Conservation (phyloP, 2,113 vertebrate genomes). For the Oreochromis aureus region DNA sequence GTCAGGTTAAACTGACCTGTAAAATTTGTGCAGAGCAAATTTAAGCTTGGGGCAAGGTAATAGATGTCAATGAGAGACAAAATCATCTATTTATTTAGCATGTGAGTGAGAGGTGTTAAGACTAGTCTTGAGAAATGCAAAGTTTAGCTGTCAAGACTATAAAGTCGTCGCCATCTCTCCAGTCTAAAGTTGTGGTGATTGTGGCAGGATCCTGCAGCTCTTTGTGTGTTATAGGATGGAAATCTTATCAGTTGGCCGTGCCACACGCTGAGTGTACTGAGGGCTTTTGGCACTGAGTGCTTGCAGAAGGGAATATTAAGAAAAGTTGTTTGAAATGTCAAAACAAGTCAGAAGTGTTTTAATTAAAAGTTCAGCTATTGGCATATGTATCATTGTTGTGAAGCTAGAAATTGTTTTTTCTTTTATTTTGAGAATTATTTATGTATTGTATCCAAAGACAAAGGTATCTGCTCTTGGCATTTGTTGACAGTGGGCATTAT, state of each 20-base stretch:
- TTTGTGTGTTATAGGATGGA: not conserved
- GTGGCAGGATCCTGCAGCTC: not conserved
- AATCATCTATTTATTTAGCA: not conserved
- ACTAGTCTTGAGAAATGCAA: not conserved
- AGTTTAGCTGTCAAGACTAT: not conserved
- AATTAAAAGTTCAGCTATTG: not conserved
- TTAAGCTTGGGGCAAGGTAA: not conserved
- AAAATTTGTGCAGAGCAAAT: not conserved
- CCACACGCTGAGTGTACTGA: not conserved
- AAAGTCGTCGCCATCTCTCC: not conserved
- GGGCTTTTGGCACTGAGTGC: not conserved
- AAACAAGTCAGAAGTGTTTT: not conserved
- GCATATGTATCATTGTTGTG: not conserved
- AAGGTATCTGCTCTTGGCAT: not conserved
- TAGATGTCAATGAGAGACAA: not conserved
- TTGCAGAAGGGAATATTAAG: not conserved
- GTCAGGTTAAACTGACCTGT: not conserved
- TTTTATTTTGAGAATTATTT: not conserved
- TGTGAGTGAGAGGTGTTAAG: not conserved
- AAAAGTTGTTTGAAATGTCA: not conserved
- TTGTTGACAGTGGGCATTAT: not conserved
- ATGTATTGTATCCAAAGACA: not conserved
- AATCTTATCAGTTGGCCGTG: not conserved
- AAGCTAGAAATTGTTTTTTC: not conserved
- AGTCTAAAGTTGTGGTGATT: not conserved